A percentile compares a stretch with the other conserved stretches of the same genome.
phyloP scores from a whole-genome alignment of 2,888 invertebrate species.

The Thecocarcelia acutangulata region DNA sequence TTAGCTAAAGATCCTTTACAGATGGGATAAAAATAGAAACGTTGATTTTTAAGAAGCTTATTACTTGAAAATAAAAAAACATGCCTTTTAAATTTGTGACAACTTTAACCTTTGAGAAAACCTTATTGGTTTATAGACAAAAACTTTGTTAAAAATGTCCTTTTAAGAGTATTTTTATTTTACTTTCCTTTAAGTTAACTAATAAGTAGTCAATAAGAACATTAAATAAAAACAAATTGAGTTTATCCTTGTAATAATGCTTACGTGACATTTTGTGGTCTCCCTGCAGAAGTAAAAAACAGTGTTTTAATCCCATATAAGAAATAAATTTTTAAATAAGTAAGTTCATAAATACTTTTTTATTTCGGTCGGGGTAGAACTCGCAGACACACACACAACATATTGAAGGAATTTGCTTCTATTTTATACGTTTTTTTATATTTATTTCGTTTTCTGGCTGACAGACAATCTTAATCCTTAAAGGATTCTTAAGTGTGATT shows the following conservation, averaged over 20 bases:
- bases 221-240: conserved; percentile 3
- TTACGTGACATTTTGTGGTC: conserved; percentile 62
- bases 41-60: conserved; percentile 21
- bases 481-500: conserved; percentile 55
- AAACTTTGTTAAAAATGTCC: conserved; percentile 4
- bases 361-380: conserved; percentile 20
- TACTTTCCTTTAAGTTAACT: conserved; percentile 47
- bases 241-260: conserved; percentile 11
- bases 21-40: background rate
- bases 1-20: too few relatives aligned
- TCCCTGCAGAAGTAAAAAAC: conserved; percentile 4
- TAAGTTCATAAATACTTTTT: conserved; percentile 30
- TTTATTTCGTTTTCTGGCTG: conserved; percentile 30
- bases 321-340: conserved; percentile 53
- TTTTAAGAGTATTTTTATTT: conserved; percentile 4
- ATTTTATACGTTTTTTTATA: conserved; percentile 21
- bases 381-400: conserved; percentile 3
- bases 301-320: conserved; percentile 49
- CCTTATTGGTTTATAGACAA: conserved; percentile 11
- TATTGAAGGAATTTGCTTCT: conserved; percentile 53
- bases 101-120: background rate
- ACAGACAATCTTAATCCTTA: conserved; percentile 59
- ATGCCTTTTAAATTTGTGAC: background rate
- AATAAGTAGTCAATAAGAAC: conserved; percentile 64
- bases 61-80: background rate